Base-by-base conservation (phyloP, 2,888 invertebrate species). In the Dryococelus australis region DNA sequence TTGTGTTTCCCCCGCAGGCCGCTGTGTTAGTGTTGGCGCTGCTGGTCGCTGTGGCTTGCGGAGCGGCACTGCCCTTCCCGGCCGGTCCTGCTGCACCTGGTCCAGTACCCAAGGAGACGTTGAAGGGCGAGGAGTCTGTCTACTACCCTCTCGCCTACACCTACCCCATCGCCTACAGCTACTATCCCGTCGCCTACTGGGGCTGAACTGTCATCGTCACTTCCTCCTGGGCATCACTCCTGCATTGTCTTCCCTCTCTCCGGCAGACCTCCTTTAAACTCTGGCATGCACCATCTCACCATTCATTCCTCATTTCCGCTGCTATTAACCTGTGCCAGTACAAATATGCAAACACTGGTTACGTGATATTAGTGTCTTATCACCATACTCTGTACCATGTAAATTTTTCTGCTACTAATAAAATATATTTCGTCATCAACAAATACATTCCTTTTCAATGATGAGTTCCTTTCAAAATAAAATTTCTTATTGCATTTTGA, bases 111-210 rank as follows among this genome's bases (percentile, higher is more conserved):
- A 65, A 78, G 35, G 85, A 85, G 53, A n/a, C 27, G 28, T 12
- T 85, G 28, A 43, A 53, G 27, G 65, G 85, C 10, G 27, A n/a
- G n/a, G 65, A 65, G n/a, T 27, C 65, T 16, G 27, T 12, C 35
- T 65, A 85, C 85, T 65, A 65, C 78, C 78, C 85, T 20, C 28
- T 85, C 24, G 28, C n/a, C 65, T 85, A 65, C 78, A 24, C 53
- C 53, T 65, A 85, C 65, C 51, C 43, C 51, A 4, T n/a, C 47
- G 51, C 85, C 10, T n/a, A 65, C 20, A 20, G 53, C 65, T 65
- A 78, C 85, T 85, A 85, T n/a, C 28, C 83, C 24, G 28, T 35
- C 83, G 35, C 83, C 43, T 83, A 83, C 43, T 83, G 35, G 35
- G 83, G 28, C 20, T 83, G 83, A 83, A 35, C 35, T 20, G 12